These are phyloP conservation scores for Danaus chrysippus DNA, from an alignment of 2,888 invertebrate genomes.

Conservation along the genomic window DNA sequence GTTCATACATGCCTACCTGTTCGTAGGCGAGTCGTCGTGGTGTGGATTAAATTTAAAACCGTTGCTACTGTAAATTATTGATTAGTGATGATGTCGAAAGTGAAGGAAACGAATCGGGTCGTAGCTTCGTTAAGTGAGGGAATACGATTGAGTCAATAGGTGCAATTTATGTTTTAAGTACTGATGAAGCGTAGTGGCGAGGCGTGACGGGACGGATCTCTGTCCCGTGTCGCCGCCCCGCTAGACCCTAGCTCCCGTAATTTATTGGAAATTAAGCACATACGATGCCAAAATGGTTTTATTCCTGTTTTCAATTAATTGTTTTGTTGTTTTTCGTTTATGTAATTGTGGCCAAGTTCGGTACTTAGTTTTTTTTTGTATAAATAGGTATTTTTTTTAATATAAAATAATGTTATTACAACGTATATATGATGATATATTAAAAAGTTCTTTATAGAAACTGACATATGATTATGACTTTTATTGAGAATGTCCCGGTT, in stretches of 20 bases:
- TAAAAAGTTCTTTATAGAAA: conserved; percentile 66
- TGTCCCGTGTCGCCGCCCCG: conserved; percentile 32
- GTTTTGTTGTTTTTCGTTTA: conserved; percentile 77
- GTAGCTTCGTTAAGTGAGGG: conserved; percentile 67
- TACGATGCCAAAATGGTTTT: conserved; percentile 79
- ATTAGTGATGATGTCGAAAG: conserved; percentile 66
- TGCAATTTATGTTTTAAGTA: conserved; percentile 74
- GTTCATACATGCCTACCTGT: conserved; percentile 65
- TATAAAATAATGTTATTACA: conserved; percentile 76
- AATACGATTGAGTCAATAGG: conserved; percentile 75
- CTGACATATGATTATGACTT: conserved; percentile 68
- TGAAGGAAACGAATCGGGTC: conserved; percentile 73
- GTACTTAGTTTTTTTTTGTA: conserved; percentile 73
- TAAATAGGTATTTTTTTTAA: conserved; percentile 76
- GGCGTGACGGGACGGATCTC: conserved; percentile 29
- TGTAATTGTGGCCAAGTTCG: conserved; percentile 78
- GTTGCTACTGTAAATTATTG: conserved; percentile 74
- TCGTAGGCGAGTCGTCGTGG: conserved; percentile 66
- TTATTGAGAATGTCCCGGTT: conserved; percentile 59
- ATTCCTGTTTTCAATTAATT: conserved; percentile 77
- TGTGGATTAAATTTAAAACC: conserved; percentile 72
- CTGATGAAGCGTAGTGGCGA: conserved; percentile 42
- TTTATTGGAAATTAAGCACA: conserved; percentile 70
- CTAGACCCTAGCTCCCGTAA: conserved; percentile 43
- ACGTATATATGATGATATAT: conserved; percentile 68